Conservation (phyloP, 2,888 invertebrate genomes). For the Himalopsyche anomala region DNA sequence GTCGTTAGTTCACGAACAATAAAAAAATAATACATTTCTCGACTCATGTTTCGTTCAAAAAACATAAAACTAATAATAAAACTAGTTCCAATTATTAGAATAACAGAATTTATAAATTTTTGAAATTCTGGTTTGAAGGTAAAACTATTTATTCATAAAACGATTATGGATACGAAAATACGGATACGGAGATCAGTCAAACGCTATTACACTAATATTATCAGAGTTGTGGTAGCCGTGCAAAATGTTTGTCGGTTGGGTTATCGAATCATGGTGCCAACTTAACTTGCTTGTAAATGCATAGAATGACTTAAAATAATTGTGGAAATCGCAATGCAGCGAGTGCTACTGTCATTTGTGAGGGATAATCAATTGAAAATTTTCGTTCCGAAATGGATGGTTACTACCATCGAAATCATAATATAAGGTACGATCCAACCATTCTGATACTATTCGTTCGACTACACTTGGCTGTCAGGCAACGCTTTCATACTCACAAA, state of each 20-base stretch:
- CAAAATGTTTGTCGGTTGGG: constrained; percentile 55
- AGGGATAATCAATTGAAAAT: constrained; percentile 55
- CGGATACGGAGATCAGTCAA: too few relatives aligned
- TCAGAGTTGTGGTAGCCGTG: too few relatives aligned
- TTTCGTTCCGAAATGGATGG: constrained; percentile 61
- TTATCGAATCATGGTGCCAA: constrained; percentile 59
- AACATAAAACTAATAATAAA: too few relatives aligned
- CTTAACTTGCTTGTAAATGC: constrained; percentile 50
- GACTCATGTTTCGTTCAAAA: too few relatives aligned
- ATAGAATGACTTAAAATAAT: constrained; percentile 54
- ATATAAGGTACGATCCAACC: constrained; percentile 57
- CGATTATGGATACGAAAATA: too few relatives aligned
- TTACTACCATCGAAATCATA: constrained; percentile 62
- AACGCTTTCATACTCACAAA: background rate
- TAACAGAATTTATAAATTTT: too few relatives aligned
- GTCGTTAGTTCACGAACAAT: too few relatives aligned
- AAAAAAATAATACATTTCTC: too few relatives aligned
- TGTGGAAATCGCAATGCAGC: constrained; percentile 61
- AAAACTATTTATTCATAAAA: too few relatives aligned
- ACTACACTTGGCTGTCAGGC: background rate
- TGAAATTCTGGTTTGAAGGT: too few relatives aligned
- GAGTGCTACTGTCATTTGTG: constrained; percentile 54
- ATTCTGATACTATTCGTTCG: constrained; percentile 8
- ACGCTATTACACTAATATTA: too few relatives aligned
- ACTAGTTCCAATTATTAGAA: too few relatives aligned